Evolutionary conservation across 2,797 vertebrate species (phyloP).

Genomic region (Agapornis canus): DNA sequence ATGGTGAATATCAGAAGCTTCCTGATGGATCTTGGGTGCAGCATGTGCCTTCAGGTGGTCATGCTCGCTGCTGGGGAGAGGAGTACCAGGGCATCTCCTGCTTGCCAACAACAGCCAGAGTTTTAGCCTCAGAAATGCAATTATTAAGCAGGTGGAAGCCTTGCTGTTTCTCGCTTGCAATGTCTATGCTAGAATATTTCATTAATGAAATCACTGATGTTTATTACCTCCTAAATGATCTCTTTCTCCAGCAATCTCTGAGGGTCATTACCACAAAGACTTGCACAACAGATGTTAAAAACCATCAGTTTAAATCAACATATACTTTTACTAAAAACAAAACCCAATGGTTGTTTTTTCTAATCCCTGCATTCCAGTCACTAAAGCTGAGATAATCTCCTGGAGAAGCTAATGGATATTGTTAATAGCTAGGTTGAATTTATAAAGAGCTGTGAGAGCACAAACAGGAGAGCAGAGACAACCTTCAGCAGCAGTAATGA

Average conservation of each 20-base stretch:
- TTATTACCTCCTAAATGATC: conserved; percentile 66
- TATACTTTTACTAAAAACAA: conserved; percentile 70
- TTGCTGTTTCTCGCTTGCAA: background rate
- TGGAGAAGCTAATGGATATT: conserved; percentile 68
- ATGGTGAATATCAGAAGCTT: background rate
- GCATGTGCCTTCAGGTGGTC: fast-evolving
- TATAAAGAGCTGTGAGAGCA: conserved; percentile 60
- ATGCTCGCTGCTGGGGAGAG: fast-evolving
- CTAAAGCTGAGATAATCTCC: conserved; percentile 71
- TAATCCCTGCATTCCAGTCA: conserved; percentile 68
- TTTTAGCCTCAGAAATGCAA: background rate
- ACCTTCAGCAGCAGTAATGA: conserved; percentile 6
- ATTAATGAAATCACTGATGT: conserved; percentile 64
- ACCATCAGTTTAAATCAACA: conserved; percentile 66
- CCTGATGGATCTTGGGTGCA: background rate
- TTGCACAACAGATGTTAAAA: conserved; percentile 72
- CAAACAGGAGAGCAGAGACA: conserved; percentile 51
- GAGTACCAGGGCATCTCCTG: background rate
- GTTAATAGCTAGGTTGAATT: conserved; percentile 66
- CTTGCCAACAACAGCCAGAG: background rate
- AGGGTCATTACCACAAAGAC: conserved; percentile 59
- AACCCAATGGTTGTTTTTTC: conserved; percentile 18
- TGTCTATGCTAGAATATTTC: conserved; percentile 47
- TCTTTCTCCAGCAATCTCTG: conserved; percentile 52
- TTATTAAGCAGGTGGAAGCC: conserved; percentile 37